Conservation (phyloP, 2,888 invertebrate genomes). For the Labia minor region DNA sequence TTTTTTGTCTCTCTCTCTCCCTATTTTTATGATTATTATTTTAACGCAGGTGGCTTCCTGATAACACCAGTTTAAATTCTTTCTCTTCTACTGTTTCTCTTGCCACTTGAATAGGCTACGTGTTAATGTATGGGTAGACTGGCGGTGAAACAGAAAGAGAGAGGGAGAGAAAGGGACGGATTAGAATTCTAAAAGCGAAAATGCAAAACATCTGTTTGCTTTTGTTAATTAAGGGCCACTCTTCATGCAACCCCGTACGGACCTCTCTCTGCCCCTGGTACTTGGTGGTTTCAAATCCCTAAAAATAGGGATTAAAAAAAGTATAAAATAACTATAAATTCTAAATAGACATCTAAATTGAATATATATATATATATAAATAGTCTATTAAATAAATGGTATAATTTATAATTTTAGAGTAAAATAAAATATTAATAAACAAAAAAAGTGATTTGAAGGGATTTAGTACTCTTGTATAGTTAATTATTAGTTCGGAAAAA, state of each 20-base stretch:
- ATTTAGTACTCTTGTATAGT: too few relatives aligned
- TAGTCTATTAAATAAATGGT: too few relatives aligned
- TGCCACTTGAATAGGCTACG: background rate
- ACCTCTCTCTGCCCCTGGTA: background rate
- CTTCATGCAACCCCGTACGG: background rate
- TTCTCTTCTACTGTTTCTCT: background rate
- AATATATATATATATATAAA: too few relatives aligned
- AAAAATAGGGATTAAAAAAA: background rate
- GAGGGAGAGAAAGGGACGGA: background rate
- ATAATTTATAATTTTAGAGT: too few relatives aligned
- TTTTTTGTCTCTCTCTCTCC: too few relatives aligned
- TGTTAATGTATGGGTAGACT: too few relatives aligned
- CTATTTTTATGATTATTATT: background rate
- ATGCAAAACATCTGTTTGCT: constrained; percentile 8
- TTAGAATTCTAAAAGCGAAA: constrained; percentile 8
- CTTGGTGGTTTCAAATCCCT: background rate
- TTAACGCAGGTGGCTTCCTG: constrained; percentile 8
- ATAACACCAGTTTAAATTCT: background rate
- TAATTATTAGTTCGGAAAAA: too few relatives aligned
- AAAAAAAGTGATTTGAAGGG: too few relatives aligned
- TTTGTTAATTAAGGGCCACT: constrained; percentile 9
- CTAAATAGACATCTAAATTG: too few relatives aligned
- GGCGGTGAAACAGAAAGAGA: background rate
- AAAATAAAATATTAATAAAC: too few relatives aligned
- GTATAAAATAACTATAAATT: too few relatives aligned